Conservation (phyloP, 2,797 vertebrate genomes). For the Odontamblyopus rebecca region DNA sequence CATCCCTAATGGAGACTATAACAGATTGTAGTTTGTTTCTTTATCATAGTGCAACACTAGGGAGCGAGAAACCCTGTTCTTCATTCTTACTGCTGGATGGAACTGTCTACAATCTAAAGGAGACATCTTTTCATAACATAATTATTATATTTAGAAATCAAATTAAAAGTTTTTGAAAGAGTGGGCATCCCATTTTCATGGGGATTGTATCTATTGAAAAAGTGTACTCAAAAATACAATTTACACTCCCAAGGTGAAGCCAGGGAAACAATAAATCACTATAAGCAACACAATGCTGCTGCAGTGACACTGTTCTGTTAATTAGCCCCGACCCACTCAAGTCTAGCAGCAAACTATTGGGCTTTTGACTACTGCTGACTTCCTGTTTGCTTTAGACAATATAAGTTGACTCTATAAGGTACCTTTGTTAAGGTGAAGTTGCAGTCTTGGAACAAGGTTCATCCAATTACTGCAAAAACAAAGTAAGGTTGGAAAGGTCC, state of each 20-base stretch:
- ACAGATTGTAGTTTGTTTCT: background rate
- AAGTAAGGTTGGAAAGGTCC: slow-evolving; percentile 7
- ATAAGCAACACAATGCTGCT: slow-evolving; percentile 8
- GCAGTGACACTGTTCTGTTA: slow-evolving; percentile 12
- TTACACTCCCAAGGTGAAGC: slow-evolving; percentile 10
- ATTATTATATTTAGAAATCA: background rate
- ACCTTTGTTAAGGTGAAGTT: slow-evolving; percentile 16
- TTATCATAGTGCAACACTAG: background rate
- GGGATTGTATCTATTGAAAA: background rate
- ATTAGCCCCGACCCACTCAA: slow-evolving; percentile 9
- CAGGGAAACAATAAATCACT: slow-evolving; percentile 15
- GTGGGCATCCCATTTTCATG: background rate
- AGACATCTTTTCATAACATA: background rate
- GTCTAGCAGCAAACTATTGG: slow-evolving; percentile 10
- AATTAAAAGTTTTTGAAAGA: slow-evolving; percentile 4
- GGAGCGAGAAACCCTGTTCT: too few species aligned
- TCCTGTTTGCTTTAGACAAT: slow-evolving; percentile 8
- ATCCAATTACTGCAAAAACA: slow-evolving; percentile 27
- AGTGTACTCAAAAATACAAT: background rate
- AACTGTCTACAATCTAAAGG: background rate
- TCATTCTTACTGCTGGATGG: too few species aligned
- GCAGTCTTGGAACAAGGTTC: slow-evolving; percentile 13
- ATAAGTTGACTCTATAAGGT: slow-evolving; percentile 13
- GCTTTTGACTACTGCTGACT: slow-evolving; percentile 7
- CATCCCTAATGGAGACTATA: background rate